Conservation (phyloP, 2,113 vertebrate species). For the Melanerpes aurifrons region DNA sequence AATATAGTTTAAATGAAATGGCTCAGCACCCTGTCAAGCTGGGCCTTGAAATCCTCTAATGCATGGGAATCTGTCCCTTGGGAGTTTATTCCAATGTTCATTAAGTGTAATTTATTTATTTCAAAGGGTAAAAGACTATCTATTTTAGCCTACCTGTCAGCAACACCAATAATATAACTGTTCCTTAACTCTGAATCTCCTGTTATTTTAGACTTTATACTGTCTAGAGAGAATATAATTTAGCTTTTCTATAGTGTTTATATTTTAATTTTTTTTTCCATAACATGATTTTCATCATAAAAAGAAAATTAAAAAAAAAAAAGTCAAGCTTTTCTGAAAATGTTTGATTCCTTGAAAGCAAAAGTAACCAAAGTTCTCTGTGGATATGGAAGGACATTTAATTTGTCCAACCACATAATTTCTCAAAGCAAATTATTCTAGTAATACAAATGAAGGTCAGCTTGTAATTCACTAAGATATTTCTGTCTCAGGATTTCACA, state of each 20-base stretch:
- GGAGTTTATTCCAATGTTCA: no score
- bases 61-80: no score
- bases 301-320: background rate
- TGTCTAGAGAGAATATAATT: background rate
- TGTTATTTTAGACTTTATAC: background rate
- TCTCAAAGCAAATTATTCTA: background rate
- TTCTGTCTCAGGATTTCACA: background rate
- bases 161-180: background rate
- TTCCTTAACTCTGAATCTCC: background rate
- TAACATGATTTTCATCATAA: background rate
- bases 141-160: background rate
- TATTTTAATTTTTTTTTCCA: background rate
- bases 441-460: background rate
- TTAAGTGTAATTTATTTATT: background rate
- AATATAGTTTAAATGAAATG: no score
- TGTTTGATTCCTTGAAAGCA: conserved; percentile 6
- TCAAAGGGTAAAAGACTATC: background rate
- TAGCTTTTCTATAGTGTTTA: background rate
- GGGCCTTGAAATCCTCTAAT: no score
- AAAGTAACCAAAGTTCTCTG: background rate
- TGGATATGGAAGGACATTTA: background rate
- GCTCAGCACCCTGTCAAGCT: no score
- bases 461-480: background rate
- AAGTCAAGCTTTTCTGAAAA: background rate
- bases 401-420: background rate